Conservation (phyloP, 1,140 invertebrate species). For the Aethina tumida region DNA sequence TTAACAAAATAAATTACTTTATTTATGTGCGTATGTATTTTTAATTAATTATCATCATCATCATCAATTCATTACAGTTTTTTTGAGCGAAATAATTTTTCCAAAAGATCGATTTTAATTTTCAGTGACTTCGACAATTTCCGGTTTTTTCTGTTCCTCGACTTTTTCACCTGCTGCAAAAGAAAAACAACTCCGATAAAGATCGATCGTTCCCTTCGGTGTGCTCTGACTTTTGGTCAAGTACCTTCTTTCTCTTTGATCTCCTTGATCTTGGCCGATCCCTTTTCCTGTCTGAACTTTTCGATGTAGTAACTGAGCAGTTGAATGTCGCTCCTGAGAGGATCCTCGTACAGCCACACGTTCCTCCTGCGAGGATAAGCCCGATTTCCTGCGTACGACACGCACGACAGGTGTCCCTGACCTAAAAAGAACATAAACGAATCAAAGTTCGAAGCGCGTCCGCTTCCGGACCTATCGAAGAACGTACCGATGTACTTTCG, state of each 20-base stretch:
- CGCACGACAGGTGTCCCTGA: slow-evolving; percentile 62
- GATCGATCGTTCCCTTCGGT: slow-evolving; percentile 1
- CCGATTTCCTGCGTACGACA: slow-evolving; percentile 67
- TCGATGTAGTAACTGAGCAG: slow-evolving; percentile 36
- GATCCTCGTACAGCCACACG: slow-evolving; percentile 50
- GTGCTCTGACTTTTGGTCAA: background rate
- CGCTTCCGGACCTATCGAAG: slow-evolving; percentile 1
- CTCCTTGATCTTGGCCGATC: slow-evolving; percentile 9
- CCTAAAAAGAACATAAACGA: slow-evolving; percentile 36
- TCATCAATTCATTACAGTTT: no score
- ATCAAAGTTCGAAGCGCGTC: background rate
- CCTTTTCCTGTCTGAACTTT: slow-evolving; percentile 34
- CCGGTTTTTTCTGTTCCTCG: slow-evolving; percentile 26
- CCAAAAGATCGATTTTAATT: no score
- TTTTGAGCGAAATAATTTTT: no score
- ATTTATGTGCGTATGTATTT: no score
- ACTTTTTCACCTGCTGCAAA: slow-evolving; percentile 30
- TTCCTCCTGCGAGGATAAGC: slow-evolving; percentile 59
- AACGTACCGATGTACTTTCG: slow-evolving; percentile 50
- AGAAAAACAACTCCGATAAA: slow-evolving; percentile 25
- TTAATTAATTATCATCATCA: no score
- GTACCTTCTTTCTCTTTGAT: slow-evolving; percentile 13
- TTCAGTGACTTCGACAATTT: slow-evolving; percentile 31
- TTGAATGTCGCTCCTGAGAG: slow-evolving; percentile 35
- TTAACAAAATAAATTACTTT: no score